Conservation (phyloP, 2,888 invertebrate species). For the Parnassius orleans region DNA sequence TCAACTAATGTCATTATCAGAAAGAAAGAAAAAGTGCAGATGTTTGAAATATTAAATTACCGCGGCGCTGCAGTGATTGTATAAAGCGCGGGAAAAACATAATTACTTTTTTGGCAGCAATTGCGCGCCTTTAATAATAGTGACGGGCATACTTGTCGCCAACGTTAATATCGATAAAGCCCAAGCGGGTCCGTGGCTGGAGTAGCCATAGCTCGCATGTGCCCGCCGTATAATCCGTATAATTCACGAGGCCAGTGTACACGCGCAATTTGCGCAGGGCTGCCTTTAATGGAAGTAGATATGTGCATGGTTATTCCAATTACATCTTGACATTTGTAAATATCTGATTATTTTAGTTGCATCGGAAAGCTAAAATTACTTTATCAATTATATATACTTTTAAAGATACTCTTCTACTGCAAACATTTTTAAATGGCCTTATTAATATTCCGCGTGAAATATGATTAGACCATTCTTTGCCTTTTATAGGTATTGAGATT, state of each 20-base stretch:
- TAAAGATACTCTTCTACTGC: too few species aligned
- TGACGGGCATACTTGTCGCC: constrained; percentile 16
- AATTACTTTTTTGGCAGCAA: constrained; percentile 8
- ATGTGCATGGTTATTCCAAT: too few species aligned
- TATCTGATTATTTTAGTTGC: too few species aligned
- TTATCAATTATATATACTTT: too few species aligned
- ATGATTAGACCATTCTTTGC: too few species aligned
- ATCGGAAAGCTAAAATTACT: too few species aligned
- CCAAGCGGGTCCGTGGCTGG: constrained; percentile 31
- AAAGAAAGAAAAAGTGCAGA: background rate
- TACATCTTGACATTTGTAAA: too few species aligned
- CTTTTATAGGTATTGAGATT: too few species aligned
- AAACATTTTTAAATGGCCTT: too few species aligned
- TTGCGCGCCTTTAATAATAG: constrained; percentile 15
- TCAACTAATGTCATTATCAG: background rate
- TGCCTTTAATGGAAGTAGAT: constrained; percentile 31
- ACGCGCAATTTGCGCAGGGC: constrained; percentile 57
- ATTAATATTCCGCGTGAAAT: too few species aligned
- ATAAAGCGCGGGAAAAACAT: constrained; percentile 3
- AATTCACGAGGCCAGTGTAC: constrained; percentile 57
- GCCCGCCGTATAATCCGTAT: constrained; percentile 50
- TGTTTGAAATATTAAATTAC: constrained; percentile 11
- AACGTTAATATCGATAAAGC: constrained; percentile 36
- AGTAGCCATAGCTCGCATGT: constrained; percentile 41
- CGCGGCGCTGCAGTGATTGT: constrained; percentile 1